phyloP scores from a whole-genome alignment of 2,888 invertebrate genomes.

The Criorhina ranunculi region DNA sequence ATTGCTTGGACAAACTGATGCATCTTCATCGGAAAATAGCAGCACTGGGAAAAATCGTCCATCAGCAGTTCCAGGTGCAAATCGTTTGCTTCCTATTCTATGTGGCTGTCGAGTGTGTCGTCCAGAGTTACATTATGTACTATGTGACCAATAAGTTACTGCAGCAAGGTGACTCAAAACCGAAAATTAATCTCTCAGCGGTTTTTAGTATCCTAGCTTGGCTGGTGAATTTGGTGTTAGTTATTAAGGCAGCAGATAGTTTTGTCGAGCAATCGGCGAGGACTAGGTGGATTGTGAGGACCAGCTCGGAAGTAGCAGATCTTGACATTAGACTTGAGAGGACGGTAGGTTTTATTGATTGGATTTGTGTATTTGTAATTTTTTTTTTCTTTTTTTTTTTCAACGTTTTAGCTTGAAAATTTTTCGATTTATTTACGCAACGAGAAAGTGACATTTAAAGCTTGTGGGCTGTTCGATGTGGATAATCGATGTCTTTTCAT shows the following conservation, averaged over 20 bases:
- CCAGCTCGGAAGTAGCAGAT: slow-evolving; percentile 2
- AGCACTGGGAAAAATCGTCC: slow-evolving; percentile 75
- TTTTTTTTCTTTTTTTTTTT: slow-evolving; percentile 9
- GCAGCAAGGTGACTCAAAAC: background rate
- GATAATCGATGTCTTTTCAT: slow-evolving; percentile 60
- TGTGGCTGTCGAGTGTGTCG: slow-evolving; percentile 78
- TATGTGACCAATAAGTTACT: slow-evolving; percentile 70
- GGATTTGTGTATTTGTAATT: background rate
- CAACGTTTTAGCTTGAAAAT: slow-evolving; percentile 55
- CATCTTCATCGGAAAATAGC: slow-evolving; percentile 75
- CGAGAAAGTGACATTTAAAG: slow-evolving; percentile 24
- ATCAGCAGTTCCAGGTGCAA: slow-evolving; percentile 78
- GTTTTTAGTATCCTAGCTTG: slow-evolving; percentile 48
- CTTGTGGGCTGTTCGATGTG: slow-evolving; percentile 53
- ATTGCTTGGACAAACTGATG: slow-evolving; percentile 78
- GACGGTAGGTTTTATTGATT: slow-evolving; percentile 36
- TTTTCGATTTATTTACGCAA: slow-evolving; percentile 49
- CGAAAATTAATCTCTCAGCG: background rate
- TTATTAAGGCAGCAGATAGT: slow-evolving; percentile 66
- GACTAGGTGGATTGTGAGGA: slow-evolving; percentile 51
- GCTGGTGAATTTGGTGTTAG: slow-evolving; percentile 74
- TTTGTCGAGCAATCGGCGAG: slow-evolving; percentile 29
- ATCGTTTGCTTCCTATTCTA: slow-evolving; percentile 78
- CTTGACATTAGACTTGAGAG: slow-evolving; percentile 55
- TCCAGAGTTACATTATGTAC: slow-evolving; percentile 80